Evolutionary conservation across 2,797 vertebrate species (phyloP).

Genomic region (Neoniphon sammara): DNA sequence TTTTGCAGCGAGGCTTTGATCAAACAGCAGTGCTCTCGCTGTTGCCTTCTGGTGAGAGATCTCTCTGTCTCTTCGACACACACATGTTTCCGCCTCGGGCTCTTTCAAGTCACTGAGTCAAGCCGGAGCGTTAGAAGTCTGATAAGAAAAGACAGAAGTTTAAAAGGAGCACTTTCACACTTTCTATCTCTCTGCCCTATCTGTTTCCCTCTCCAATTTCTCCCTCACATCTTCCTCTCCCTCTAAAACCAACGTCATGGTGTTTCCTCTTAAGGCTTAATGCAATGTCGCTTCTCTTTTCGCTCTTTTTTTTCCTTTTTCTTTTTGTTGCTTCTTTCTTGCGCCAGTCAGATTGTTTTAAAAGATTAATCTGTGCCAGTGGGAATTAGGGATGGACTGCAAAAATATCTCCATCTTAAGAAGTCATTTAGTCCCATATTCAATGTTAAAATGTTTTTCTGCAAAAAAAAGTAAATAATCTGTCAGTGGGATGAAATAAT

Average conservation of each 20-base stretch:
- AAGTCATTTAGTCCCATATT: no score
- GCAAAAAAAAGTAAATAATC: no score
- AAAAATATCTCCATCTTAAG: no score
- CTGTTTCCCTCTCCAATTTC: neutral
- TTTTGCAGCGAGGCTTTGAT: neutral
- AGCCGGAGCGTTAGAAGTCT: constrained; percentile 21
- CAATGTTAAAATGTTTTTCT: no score
- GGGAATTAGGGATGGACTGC: no score
- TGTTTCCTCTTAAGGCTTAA: neutral
- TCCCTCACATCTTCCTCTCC: neutral
- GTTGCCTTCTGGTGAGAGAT: constrained; percentile 37
- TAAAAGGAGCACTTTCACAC: constrained; percentile 21
- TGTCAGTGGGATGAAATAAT: no score
- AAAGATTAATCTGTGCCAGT: neutral
- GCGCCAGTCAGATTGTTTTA: neutral
- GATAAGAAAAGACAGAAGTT: constrained; percentile 28
- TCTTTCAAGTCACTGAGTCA: constrained; percentile 18
- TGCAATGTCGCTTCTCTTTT: neutral
- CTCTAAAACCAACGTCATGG: neutral
- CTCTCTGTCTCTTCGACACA: constrained; percentile 29
- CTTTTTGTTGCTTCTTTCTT: neutral
- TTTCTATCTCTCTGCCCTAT: neutral
- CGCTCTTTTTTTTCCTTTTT: neutral
- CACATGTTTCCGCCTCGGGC: constrained; percentile 14
- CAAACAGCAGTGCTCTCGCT: neutral